A percentile compares a stretch with the other conserved stretches of the same genome.
Evolutionary conservation across 2,888 invertebrate species (phyloP).

Genomic region (Epinotia bilunana): DNA sequence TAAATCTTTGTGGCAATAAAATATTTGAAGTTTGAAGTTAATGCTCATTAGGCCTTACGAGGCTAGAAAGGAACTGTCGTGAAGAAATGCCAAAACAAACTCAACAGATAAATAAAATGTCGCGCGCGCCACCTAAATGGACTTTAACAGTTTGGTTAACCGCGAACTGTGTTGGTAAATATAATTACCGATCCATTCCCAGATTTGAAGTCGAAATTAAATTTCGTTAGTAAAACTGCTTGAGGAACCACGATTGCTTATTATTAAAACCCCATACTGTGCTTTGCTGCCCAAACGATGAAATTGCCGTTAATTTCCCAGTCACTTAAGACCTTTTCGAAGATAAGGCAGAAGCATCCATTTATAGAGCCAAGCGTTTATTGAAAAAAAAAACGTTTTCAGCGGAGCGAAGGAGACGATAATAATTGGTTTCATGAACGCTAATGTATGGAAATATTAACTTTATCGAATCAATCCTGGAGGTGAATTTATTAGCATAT

Average conservation of each 20-base stretch:
- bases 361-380: constrained; percentile 16
- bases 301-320: not conserved
- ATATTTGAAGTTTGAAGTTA: no score
- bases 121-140: not conserved
- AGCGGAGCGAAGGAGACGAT: constrained; percentile 52
- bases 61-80: no score
- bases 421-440: constrained; percentile 71
- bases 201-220: constrained; percentile 5
- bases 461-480: constrained; percentile 70
- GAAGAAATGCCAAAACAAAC: not conserved
- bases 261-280: constrained; percentile 4
- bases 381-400: constrained; percentile 32
- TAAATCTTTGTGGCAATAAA: no score
- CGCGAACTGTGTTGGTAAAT: constrained; percentile 1
- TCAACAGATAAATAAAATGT: not conserved
- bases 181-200: not conserved
- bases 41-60: no score
- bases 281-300: not conserved
- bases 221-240: constrained; percentile 6
- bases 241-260: constrained; percentile 2
- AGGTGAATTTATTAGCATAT: constrained; percentile 78
- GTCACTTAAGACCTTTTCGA: not conserved
- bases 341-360: not conserved
- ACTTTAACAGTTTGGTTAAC: not conserved
- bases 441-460: constrained; percentile 49